phyloP scores from a whole-genome alignment of 2,888 invertebrate species.

The Philereme transversata region DNA sequence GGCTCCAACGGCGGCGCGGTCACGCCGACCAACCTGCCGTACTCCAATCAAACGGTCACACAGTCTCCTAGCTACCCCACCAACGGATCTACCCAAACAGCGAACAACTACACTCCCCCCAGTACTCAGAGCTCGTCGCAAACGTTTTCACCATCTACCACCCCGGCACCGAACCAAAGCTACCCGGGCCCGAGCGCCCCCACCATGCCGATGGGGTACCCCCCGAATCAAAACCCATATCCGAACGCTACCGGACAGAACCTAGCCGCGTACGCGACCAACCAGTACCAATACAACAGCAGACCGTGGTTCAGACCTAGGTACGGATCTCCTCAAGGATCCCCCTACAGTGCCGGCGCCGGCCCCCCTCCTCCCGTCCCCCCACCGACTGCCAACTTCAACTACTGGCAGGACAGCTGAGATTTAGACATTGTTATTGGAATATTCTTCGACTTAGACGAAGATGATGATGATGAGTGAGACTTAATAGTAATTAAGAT shows the following conservation, averaged over 20 bases:
- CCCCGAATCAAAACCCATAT: constrained; percentile 71
- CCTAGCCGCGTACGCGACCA: constrained; percentile 76
- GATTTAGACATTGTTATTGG: constrained; percentile 57
- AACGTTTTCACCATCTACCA: constrained; percentile 70
- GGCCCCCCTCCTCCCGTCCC: constrained; percentile 73
- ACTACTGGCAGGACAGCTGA: constrained; percentile 81
- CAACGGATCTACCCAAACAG: constrained; percentile 60
- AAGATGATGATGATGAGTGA: constrained; percentile 43
- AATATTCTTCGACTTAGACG: constrained; percentile 11
- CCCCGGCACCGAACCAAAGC: constrained; percentile 67
- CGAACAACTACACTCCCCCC: constrained; percentile 58
- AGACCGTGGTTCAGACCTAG: constrained; percentile 75
- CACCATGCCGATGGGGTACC: constrained; percentile 66
- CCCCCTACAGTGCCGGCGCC: constrained; percentile 71
- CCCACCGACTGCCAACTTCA: constrained; percentile 70
- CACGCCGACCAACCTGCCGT: constrained; percentile 35
- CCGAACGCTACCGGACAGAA: constrained; percentile 78
- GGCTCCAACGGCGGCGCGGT: constrained; percentile 53
- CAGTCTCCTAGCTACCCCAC: constrained; percentile 65
- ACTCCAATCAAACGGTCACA: constrained; percentile 52
- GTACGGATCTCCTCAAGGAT: constrained; percentile 75
- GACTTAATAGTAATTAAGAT: constrained; percentile 44
- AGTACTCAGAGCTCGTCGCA: constrained; percentile 61
- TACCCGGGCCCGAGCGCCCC: constrained; percentile 61
- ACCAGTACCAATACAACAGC: constrained; percentile 75